Base-by-base conservation (phyloP, 2,888 invertebrate species). In the Tetanocera ferruginea region DNA sequence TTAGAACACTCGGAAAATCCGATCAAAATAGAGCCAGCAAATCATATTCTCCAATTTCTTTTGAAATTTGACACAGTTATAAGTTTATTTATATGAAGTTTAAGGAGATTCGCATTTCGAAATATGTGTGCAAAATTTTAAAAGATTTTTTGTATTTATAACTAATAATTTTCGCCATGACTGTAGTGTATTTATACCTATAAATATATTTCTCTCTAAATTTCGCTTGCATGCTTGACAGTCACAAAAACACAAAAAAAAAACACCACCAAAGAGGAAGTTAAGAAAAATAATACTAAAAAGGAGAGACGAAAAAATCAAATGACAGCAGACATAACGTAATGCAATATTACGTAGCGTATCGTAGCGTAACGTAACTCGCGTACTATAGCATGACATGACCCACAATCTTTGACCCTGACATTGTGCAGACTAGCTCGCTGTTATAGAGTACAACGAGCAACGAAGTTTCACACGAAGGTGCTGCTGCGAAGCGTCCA, bases 381-480 rank as follows among this genome's bases (percentile, higher is more conserved):
- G 25, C 60, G 25, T 60, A 60, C 25, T 28, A 28, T 60, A 28
- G n/a, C 70, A 70, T 70, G 71, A 17, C 72, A 60, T 71, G 72
- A 73, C 72, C 37, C 31, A 60, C 37, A 73, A 73, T 51, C 72
- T 73, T 60, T 60, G 43, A 73, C 60, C 72, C 72, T 73, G 72
- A 73, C 60, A 73, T 71, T 71, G 71, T 60, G 43, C 43, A 67
- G 67, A 67, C 67, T 23, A 34, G 17, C 17, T 14, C 1, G 62
- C 14, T 8, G 17, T 17, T 43, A 6, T 1, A 3, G 43, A 11
- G n/a, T n/a, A n/a, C n/a, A n/a, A 43, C 43, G 43, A 11, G 14
- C 14, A 43, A 11, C 43, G 14, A 43, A 43, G 43, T 60, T 60
- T 28, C 60, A 28, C 60, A 17, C 60, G 5, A 11, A 57, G 23